A percentile compares a stretch with the other conserved stretches of the same genome.
Conservation (phyloP, 92 coral and sea anemone genomes). For the Parazoanthus darwini region DNA sequence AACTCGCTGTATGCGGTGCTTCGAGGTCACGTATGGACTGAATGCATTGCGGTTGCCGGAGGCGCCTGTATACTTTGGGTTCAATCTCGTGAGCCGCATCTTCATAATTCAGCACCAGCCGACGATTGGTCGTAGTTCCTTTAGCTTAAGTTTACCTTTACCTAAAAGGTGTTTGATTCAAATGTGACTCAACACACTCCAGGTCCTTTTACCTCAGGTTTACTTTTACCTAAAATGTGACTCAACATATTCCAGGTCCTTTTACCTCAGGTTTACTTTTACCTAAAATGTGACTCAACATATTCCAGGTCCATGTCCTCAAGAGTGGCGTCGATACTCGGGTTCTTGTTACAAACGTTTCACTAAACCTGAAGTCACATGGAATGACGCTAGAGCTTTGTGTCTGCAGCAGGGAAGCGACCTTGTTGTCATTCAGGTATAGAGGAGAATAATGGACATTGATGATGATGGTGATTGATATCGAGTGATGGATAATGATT, state of each 20-base stretch:
- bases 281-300: neutral
- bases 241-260: neutral
- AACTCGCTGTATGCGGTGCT: no score
- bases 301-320: constrained; percentile 21
- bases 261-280: neutral
- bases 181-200: neutral
- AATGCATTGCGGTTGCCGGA: no score
- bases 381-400: constrained; percentile 5
- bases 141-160: neutral
- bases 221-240: neutral
- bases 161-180: neutral
- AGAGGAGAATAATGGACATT: no score
- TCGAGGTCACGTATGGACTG: no score
- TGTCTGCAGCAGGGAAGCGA: constrained; percentile 13
- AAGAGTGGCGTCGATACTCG: constrained; percentile 4
- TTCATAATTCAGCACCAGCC: no score
- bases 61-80: no score
- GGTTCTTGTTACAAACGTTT: constrained; percentile 33
- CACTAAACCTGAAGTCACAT: constrained; percentile 7
- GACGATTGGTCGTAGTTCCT: neutral
- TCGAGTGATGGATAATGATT: neutral
- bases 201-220: neutral
- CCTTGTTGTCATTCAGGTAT: constrained; percentile 33
- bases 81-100: no score
- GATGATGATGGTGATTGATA: no score